phyloP scores from a whole-genome alignment of 2,797 vertebrate species.

The Coregonus sp. region DNA sequence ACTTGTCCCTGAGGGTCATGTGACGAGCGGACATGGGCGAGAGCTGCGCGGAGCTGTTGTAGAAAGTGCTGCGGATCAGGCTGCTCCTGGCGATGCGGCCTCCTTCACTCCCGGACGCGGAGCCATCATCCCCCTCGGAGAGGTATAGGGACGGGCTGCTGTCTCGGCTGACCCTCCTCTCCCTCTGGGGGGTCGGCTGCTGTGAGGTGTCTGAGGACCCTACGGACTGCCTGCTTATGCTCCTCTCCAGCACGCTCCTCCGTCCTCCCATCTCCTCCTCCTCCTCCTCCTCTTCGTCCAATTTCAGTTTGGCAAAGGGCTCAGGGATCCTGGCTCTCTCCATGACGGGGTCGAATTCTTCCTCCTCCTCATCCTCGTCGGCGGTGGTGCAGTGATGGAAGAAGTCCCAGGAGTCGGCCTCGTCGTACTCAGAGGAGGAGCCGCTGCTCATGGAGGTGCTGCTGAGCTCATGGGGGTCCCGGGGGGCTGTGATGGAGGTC shows the following conservation, averaged over 20 bases:
- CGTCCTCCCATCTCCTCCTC: slow-evolving; percentile 29
- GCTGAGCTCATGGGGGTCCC: slow-evolving; percentile 81
- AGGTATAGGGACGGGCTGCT: slow-evolving; percentile 61
- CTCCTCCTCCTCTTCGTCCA: slow-evolving; percentile 61
- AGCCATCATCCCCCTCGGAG: slow-evolving; percentile 69
- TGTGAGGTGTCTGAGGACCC: slow-evolving; percentile 55
- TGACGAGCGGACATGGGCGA: slow-evolving; percentile 76
- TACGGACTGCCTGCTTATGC: slow-evolving; percentile 54
- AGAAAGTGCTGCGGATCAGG: slow-evolving; percentile 91
- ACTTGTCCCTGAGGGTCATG: slow-evolving; percentile 74
- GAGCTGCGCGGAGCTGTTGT: slow-evolving; percentile 82
- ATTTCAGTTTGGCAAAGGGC: slow-evolving; percentile 43
- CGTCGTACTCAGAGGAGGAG: slow-evolving; percentile 91
- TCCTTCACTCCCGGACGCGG: slow-evolving; percentile 64
- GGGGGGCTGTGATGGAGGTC: slow-evolving; percentile 82
- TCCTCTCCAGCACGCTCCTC: slow-evolving; percentile 14
- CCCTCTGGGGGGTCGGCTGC: slow-evolving; percentile 59
- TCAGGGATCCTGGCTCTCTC: slow-evolving; percentile 59
- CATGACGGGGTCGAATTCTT: slow-evolving; percentile 65
- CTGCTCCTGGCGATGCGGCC: slow-evolving; percentile 85
- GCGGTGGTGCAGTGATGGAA: slow-evolving; percentile 72
- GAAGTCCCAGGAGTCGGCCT: slow-evolving; percentile 77
- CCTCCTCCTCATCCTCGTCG: slow-evolving; percentile 66
- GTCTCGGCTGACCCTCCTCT: slow-evolving; percentile 64
- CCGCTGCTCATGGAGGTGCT: slow-evolving; percentile 84